phyloP scores from a whole-genome alignment of 2,888 invertebrate species.

The Nephrocerus scutellatus region DNA sequence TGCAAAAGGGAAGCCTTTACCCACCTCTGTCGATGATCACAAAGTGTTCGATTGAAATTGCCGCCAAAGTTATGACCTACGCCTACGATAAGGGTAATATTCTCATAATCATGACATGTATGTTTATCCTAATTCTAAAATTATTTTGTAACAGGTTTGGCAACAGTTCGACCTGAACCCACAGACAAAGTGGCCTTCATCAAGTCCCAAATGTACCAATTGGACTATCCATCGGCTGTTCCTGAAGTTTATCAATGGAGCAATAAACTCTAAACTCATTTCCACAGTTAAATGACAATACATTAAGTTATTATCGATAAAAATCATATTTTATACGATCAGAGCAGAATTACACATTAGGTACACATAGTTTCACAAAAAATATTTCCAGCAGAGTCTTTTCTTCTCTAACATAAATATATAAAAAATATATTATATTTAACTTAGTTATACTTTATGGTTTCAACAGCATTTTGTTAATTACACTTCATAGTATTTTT shows the following conservation, averaged over 20 bases:
- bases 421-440: no score
- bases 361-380: no score
- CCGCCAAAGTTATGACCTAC: constrained; percentile 69
- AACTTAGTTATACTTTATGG: no score
- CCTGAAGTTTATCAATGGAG: constrained; percentile 55
- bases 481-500: no score
- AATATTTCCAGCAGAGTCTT: no score
- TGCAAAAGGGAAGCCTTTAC: constrained; percentile 81
- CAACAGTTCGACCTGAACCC: constrained; percentile 73
- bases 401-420: no score
- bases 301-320: no score
- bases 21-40: constrained; percentile 80
- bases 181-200: constrained; percentile 65
- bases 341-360: no score
- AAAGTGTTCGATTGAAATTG: constrained; percentile 82
- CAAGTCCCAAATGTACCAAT: constrained; percentile 74
- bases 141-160: constrained; percentile 55
- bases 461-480: no score
- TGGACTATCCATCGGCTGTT: constrained; percentile 60
- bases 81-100: constrained; percentile 67
- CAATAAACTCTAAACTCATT: constrained; percentile 49
- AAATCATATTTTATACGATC: no score
- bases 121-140: constrained; percentile 1
- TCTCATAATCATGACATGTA: constrained; percentile 2
- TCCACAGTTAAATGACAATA: no score